Evolutionary conservation across 2,113 vertebrate species (phyloP).

Genomic region (Diadophis punctatus): DNA sequence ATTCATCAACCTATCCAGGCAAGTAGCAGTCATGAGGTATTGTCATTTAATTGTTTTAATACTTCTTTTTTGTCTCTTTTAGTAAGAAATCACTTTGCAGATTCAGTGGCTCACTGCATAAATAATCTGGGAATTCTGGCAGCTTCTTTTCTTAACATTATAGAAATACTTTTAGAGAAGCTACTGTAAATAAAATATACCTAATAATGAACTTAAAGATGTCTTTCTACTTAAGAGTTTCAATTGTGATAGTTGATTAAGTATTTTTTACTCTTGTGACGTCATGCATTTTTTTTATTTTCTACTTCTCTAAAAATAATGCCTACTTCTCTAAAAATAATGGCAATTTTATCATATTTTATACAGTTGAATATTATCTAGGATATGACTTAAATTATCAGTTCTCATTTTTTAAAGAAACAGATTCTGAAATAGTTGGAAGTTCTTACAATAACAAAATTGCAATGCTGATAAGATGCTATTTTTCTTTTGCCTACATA

Average conservation of each 20-base stretch:
- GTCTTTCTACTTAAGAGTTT: not conserved
- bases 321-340: not conserved
- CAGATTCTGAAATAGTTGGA: not conserved
- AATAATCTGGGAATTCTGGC: not conserved
- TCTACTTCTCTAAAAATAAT: not conserved
- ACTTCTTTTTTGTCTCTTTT: not conserved
- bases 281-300: not conserved
- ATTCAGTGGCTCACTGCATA: fast-evolving
- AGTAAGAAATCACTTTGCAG: not conserved
- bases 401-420: not conserved
- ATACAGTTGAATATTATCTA: not conserved
- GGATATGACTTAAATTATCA: not conserved
- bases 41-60: fast-evolving
- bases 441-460: not conserved
- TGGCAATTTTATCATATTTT: not conserved
- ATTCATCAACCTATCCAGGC: conserved; percentile 95
- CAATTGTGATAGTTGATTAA: fast-evolving
- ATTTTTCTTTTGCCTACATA: conserved; percentile 54
- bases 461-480: not conserved
- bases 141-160: not conserved
- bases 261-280: not conserved
- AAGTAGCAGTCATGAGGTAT: conserved; percentile 42
- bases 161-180: not conserved
- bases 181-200: not conserved
- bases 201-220: not conserved